Base-by-base conservation (phyloP, 2,113 vertebrate species). In the Tursiops truncatus region DNA sequence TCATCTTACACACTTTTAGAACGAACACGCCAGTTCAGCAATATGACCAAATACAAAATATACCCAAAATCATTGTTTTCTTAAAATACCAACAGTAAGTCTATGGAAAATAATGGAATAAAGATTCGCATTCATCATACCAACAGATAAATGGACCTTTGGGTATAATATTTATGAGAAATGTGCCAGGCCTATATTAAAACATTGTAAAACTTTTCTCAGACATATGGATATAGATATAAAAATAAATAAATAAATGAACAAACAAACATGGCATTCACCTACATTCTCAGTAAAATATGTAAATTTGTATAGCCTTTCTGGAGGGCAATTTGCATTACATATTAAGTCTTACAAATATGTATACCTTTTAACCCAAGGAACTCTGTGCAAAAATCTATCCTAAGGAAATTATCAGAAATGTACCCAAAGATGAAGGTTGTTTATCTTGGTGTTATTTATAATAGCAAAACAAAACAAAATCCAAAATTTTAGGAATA, bases 91-190 rank as follows among this genome's bases (percentile, higher is more conserved):
- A 97, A n/a, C 8, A 83, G 44, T 36, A 67, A 82, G 25, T 25
- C 25, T 58, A 91, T 21, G 3, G 41, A 91, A 97, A 95, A 91
- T 58, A 80, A 89, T 31, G 17, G 17, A 80, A 93, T 53, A 85
- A 73, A 91, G 11, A 67, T 56, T 60, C 23, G 63, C 41, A 93
- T 74, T 95, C 28, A 86, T 65, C 41, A 53, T 58, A n/a, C 38
- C 21, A 73, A 88, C 20, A 87, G 18, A 94, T 70, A 86, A 94
- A 50, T 86, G 82, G 79, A 67, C 82, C 20, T 83, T 53, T 56
- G 7, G 14, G 7, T 25, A 83, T 82, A 50, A 58, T 58, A 70
- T 77, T 83, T 38, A 71, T 23, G 13, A 95, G 87, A 94, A 92
- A 84, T 90, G 0, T 90, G 10, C 3, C 58, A 70, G 5, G 67